Evolutionary conservation across 2,888 invertebrate species (phyloP).

Genomic region (Amphipyra berbera): DNA sequence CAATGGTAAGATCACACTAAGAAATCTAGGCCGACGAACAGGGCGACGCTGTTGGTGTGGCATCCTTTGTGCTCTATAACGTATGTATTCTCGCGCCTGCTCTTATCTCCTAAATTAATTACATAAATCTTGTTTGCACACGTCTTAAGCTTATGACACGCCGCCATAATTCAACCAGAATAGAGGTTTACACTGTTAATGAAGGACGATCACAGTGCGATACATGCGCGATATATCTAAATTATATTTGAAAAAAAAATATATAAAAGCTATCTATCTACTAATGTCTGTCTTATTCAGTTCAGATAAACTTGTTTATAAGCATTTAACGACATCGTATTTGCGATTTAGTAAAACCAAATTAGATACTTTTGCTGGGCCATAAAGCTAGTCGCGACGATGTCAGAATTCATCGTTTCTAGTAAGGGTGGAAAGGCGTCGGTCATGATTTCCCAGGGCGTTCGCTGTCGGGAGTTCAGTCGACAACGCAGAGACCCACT

Average conservation of each 20-base stretch:
- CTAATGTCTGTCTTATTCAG: no score
- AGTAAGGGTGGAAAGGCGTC: conserved; percentile 64
- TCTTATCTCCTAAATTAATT: conserved; percentile 90
- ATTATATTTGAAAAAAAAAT: conserved; percentile 5
- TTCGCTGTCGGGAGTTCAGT: conserved; percentile 73
- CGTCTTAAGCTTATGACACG: conserved; percentile 89
- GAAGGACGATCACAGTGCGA: conserved; percentile 80
- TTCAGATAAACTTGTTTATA: neutral
- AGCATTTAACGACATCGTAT: neutral
- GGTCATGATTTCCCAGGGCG: conserved; percentile 85
- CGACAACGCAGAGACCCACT: conserved; percentile 62
- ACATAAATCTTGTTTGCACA: conserved; percentile 90
- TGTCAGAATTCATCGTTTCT: conserved; percentile 63
- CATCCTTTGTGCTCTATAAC: conserved; percentile 80
- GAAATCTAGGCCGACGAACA: conserved; percentile 30
- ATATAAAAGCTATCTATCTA: no score
- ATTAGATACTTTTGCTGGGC: conserved; percentile 29
- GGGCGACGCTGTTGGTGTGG: conserved; percentile 61
- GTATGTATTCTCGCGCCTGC: conserved; percentile 81
- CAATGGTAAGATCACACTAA: neutral
- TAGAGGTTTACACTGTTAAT: conserved; percentile 85
- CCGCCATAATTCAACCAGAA: conserved; percentile 86
- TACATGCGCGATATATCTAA: conserved; percentile 54
- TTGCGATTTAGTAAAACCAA: conserved; percentile 20
- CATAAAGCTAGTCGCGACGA: conserved; percentile 48